Percentiles rank a stretch among this genome's conserved stretches.
These are phyloP conservation scores for Thalassaphorura encarpata DNA, from an alignment of 1,140 invertebrate genomes.

Conservation along the genomic window DNA sequence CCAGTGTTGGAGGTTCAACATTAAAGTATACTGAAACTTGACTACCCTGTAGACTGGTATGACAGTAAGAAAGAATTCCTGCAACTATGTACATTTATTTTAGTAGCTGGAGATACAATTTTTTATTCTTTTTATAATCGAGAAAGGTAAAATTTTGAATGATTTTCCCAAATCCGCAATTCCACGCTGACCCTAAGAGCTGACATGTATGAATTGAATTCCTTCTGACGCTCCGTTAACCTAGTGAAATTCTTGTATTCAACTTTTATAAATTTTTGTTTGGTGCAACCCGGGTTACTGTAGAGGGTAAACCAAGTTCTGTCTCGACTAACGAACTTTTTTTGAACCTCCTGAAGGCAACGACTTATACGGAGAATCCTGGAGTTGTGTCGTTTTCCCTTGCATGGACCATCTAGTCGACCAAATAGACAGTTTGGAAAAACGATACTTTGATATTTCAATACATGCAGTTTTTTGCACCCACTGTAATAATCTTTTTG, in stretches of 20 bases:
- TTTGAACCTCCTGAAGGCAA: not conserved
- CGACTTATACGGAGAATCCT: slow-evolving; percentile 4
- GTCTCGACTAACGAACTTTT: not conserved
- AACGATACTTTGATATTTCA: slow-evolving; percentile 12
- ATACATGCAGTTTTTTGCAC: slow-evolving; percentile 6
- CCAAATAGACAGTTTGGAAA: slow-evolving; percentile 17
- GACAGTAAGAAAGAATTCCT: slow-evolving; percentile 9
- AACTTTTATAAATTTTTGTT: slow-evolving; percentile 17
- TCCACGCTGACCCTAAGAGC: slow-evolving; percentile 5
- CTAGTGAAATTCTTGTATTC: slow-evolving; percentile 2
- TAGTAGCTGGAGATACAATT: slow-evolving; percentile 4
- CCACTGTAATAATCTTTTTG: slow-evolving; percentile 8
- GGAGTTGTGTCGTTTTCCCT: slow-evolving; percentile 8
- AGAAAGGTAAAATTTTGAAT: slow-evolving; percentile 10
- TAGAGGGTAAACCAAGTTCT: slow-evolving; percentile 3
- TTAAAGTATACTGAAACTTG: slow-evolving; percentile 11
- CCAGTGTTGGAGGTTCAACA: not conserved
- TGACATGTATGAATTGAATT: slow-evolving; percentile 9
- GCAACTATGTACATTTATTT: slow-evolving; percentile 1
- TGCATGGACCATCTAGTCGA: slow-evolving; percentile 5
- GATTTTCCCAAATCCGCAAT: slow-evolving; percentile 11
- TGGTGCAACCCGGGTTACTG: slow-evolving; percentile 7
- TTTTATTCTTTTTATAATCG: slow-evolving; percentile 18
- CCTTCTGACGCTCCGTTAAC: not conserved
- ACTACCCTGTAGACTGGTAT: slow-evolving; percentile 6